Conservation (phyloP, 2,113 vertebrate species). For the Mustela lutreola region DNA sequence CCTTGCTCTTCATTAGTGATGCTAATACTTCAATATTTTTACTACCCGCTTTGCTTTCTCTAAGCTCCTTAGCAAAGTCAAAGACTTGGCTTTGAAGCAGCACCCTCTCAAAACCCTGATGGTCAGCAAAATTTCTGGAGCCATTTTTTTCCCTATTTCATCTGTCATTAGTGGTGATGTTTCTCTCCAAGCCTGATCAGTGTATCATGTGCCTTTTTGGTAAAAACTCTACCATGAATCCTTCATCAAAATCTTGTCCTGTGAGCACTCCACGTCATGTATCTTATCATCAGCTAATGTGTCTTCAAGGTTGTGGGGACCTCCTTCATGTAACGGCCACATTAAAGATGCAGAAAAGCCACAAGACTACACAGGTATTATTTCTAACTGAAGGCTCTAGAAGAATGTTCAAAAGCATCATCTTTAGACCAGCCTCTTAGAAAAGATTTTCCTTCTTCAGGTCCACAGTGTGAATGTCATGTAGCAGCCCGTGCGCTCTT, state of each 20-base stretch:
- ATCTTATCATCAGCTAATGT: neutral
- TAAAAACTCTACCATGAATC: neutral
- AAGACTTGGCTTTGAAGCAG: neutral
- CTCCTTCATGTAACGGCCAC: neutral
- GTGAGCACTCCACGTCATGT: neutral
- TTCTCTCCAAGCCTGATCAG: neutral
- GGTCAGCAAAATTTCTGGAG: neutral
- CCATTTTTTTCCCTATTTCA: neutral
- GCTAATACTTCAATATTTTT: neutral
- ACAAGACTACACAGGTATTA: neutral
- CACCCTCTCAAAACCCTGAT: neutral
- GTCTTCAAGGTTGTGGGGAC: neutral
- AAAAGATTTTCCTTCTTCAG: neutral
- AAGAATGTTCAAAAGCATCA: neutral
- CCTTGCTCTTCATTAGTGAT: neutral
- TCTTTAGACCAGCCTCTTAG: neutral
- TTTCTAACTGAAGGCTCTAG: neutral
- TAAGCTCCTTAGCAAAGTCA: neutral
- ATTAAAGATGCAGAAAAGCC: neutral
- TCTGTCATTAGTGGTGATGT: neutral
- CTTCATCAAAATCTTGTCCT: neutral
- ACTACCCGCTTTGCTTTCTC: neutral
- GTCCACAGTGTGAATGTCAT: neutral
- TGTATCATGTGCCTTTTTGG: neutral
- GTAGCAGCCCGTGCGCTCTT: neutral